phyloP scores from a whole-genome alignment of 2,113 vertebrate species.

The Siniperca chuatsi region DNA sequence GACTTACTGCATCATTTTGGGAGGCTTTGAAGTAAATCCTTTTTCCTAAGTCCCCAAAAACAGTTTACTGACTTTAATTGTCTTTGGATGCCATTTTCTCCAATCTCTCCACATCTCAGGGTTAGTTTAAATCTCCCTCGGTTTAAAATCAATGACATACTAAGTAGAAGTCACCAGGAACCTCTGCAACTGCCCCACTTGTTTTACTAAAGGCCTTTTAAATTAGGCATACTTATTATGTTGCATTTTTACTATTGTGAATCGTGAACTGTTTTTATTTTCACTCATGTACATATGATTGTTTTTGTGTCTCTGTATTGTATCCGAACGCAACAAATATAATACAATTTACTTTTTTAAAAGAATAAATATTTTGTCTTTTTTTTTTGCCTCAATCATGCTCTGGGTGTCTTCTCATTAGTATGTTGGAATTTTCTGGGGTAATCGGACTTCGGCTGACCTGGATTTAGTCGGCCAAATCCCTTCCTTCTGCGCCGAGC shows the following conservation, averaged over 20 bases:
- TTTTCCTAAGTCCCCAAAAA: constrained; percentile 31
- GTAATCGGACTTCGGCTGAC: constrained; percentile 68
- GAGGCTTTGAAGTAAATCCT: constrained; percentile 49
- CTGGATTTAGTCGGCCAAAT: constrained; percentile 71
- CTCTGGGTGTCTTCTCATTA: constrained; percentile 5
- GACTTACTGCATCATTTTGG: constrained; percentile 29
- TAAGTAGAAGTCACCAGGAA: constrained; percentile 35
- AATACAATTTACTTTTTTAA: constrained; percentile 73
- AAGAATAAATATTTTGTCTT: constrained; percentile 49
- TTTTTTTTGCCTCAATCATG: not conserved
- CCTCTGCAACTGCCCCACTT: constrained; percentile 32
- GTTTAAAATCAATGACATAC: constrained; percentile 48
- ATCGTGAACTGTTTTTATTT: constrained; percentile 63
- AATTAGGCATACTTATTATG: constrained; percentile 36
- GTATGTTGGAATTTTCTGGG: constrained; percentile 42
- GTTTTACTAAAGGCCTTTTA: constrained; percentile 44
- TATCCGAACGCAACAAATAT: constrained; percentile 68
- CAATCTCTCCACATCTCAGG: constrained; percentile 72
- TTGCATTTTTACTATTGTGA: constrained; percentile 54
- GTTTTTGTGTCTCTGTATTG: constrained; percentile 67
- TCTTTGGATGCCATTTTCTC: constrained; percentile 67
- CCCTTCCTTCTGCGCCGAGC: constrained; percentile 35
- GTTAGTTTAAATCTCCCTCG: constrained; percentile 57
- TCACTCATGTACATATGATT: constrained; percentile 68
- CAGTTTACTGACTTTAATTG: constrained; percentile 46